Evolutionary conservation across 2,113 vertebrate genomes (phyloP).

Genomic region (Barbus barbus): DNA sequence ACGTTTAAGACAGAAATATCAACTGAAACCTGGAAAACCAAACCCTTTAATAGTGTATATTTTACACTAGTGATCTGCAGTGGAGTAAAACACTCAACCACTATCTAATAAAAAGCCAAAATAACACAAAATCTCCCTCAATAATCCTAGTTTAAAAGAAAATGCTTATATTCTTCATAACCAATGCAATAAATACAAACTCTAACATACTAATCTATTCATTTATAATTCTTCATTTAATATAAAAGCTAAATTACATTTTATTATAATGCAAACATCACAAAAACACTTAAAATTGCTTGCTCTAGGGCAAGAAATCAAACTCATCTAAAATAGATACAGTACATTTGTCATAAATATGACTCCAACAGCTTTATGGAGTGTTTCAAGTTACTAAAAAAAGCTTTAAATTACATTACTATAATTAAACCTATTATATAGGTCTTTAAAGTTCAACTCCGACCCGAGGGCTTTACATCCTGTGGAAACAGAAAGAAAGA

Average conservation of each 20-base stretch:
- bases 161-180: not conserved
- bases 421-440: conserved; percentile 11
- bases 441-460: not conserved
- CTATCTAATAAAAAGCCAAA: not conserved
- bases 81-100: conserved; percentile 16
- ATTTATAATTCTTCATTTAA: not conserved
- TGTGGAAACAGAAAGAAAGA: conserved; percentile 9
- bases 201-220: not conserved
- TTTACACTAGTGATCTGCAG: conserved; percentile 28
- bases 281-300: not conserved
- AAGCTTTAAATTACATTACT: conserved; percentile 2
- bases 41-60: not conserved
- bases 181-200: conserved; percentile 50
- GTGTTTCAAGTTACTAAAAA: conserved; percentile 46
- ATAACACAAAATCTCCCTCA: not conserved
- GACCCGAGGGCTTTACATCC: conserved; percentile 18
- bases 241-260: not conserved
- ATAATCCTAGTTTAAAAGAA: not conserved
- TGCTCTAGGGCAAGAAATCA: not conserved
- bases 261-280: not conserved
- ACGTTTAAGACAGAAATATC: not conserved
- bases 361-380: conserved; percentile 32
- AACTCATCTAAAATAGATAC: conserved; percentile 34
- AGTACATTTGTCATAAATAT: conserved; percentile 38
- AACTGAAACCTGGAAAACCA: not conserved